Evolutionary conservation across 2,888 invertebrate genomes (phyloP), one percentile per base, ranked within the genome.

Genomic region (Ornithoptera alexandrae): DNA sequence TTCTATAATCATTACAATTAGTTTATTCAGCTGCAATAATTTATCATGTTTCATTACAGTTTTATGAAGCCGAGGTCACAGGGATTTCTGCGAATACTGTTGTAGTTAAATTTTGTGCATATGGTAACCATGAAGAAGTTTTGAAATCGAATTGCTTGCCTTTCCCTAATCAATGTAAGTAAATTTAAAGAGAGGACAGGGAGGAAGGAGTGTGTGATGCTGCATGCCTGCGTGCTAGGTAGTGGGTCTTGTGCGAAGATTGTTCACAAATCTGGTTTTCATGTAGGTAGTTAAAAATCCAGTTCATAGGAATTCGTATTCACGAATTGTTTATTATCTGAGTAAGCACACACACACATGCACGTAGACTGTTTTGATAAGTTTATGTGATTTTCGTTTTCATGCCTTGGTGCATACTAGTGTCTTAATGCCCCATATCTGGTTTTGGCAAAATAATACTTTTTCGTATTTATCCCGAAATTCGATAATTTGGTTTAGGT

Each of bases 111-210:
- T 98, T 97, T 86, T 93, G 96, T 79, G 97, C 97, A 67, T 98
- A 98, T 85, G 97, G 97, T 60, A 98, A 98, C 86, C 96, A 96
- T 75, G 98, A 98, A 84, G 97, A 98, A 89, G 96, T 98, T 24
- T 93, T 97, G 30, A 95, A 97, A 83, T 92, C 94, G 18, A 97
- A 98, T 86, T 96, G 97, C 82, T 93, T 96, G 83, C 96, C 97
- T 2, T 88, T 89, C 79, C 89, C 90, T 61, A 84, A 76, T 65
- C 91, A 92, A 87, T 87, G 92, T 92, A 70, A 80, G 83, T 79
- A 56, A 8, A 60, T 20, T 36, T 56, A 58, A 58, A 24, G 22
- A 58, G 57, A 58, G 22, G 24, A 22, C 22, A 22, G 57, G 57
- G 10, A 58, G 57, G n/a, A 58, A 22, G 22, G n/a, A 18, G 24